These are phyloP conservation scores for Nymphalis urticae DNA, from an alignment of 2,888 invertebrate genomes.

Conservation along the genomic window DNA sequence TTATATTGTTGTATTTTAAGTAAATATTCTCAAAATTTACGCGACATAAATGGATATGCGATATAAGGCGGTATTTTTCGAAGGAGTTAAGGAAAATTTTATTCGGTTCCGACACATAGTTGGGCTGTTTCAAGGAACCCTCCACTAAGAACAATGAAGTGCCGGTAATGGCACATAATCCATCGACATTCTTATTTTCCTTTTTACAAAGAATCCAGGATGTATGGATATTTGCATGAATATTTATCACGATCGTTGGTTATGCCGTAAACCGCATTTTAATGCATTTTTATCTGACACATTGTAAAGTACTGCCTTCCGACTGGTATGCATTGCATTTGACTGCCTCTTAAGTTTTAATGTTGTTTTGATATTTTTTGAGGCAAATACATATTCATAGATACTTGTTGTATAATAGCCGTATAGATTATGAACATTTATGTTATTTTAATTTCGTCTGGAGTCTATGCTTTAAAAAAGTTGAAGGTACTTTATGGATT, in stretches of 20 bases:
- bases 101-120: not conserved
- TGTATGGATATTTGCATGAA: constrained; percentile 74
- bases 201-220: constrained; percentile 79
- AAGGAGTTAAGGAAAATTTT: constrained; percentile 2
- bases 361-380: constrained; percentile 10
- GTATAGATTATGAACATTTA: not conserved
- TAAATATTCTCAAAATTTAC: too few species aligned
- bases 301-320: constrained; percentile 37
- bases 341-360: constrained; percentile 30
- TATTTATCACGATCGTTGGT: constrained; percentile 73
- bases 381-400: not conserved
- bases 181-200: constrained; percentile 73
- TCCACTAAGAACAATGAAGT: constrained; percentile 35
- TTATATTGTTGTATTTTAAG: too few species aligned
- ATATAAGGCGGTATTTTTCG: not conserved
- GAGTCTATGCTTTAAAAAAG: too few species aligned
- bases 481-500: too few species aligned
- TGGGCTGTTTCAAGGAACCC: constrained; percentile 4
- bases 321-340: constrained; percentile 35
- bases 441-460: not conserved
- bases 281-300: constrained; percentile 73
- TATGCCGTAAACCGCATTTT: constrained; percentile 72
- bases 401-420: not conserved
- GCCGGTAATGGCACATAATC: constrained; percentile 49
- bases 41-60: too few species aligned